phyloP scores from a whole-genome alignment of 2,888 invertebrate species.

The Tenthredo mesomela region DNA sequence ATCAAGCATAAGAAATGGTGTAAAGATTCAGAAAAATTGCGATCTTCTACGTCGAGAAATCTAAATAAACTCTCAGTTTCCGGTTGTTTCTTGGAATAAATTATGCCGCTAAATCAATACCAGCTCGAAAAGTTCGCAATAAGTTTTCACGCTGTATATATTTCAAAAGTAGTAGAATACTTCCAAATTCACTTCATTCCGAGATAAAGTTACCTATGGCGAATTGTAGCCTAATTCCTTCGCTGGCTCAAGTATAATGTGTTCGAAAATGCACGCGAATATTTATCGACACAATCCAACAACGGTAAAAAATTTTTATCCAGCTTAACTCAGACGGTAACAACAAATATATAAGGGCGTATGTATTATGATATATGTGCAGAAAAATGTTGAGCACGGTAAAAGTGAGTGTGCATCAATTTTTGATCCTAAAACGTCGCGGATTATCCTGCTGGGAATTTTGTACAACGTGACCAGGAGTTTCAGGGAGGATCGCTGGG shows the following conservation, averaged over 20 bases:
- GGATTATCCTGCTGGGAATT: constrained; percentile 1
- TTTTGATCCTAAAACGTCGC: background rate
- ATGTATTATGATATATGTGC: background rate
- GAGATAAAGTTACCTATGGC: background rate
- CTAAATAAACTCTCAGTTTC: background rate
- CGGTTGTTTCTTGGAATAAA: background rate
- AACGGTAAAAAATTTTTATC: background rate
- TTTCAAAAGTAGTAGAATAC: constrained; percentile 12
- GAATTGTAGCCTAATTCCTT: background rate
- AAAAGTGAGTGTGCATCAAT: background rate
- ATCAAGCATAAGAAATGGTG: background rate
- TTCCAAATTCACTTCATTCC: background rate
- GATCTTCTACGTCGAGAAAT: background rate
- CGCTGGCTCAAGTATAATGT: background rate
- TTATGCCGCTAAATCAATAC: constrained; percentile 10
- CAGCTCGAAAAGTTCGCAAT: background rate
- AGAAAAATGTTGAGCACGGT: background rate
- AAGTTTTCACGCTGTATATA: background rate
- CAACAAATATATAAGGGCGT: background rate
- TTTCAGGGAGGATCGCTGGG: background rate
- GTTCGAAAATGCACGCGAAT: background rate
- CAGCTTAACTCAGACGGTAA: background rate
- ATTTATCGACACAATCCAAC: background rate
- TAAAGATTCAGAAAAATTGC: background rate
- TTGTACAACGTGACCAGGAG: background rate